These are phyloP conservation scores for Aulostomus chinensis DNA, from an alignment of 2,797 vertebrate species.

Conservation along the genomic window DNA sequence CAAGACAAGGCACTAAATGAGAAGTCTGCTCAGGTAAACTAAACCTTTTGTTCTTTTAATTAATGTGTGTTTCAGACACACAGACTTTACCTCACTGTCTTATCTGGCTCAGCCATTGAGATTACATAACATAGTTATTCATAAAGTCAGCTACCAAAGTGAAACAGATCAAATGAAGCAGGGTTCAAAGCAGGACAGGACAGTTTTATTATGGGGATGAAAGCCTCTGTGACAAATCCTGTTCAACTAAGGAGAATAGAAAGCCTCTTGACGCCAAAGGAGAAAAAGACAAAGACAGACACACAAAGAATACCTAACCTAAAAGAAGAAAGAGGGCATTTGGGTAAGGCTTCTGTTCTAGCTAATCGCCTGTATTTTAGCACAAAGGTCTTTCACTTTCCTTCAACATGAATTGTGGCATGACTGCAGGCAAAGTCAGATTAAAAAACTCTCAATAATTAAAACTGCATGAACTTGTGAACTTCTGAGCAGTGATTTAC, in stretches of 20 bases:
- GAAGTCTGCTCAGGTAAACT: conserved; percentile 21
- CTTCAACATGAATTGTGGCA: conserved; percentile 22
- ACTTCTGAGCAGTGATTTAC: conserved; percentile 49
- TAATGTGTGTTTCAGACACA: conserved; percentile 17
- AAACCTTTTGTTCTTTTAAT: conserved; percentile 38
- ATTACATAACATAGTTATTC: neutral
- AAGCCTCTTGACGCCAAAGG: conserved; percentile 26
- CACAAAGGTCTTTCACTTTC: neutral
- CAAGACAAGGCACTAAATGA: conserved; percentile 37
- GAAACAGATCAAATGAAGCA: conserved; percentile 1
- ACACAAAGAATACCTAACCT: no score
- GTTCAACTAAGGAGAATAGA: conserved; percentile 36
- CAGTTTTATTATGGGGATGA: conserved; percentile 16
- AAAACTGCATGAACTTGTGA: conserved; percentile 81
- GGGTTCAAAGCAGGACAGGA: conserved; percentile 50
- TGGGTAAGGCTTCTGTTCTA: conserved; percentile 8
- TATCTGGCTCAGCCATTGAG: no score
- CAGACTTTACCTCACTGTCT: neutral
- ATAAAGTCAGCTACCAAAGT: conserved; percentile 4
- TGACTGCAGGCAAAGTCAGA: conserved; percentile 20
- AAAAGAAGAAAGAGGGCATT: conserved; percentile 32
- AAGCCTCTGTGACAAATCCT: conserved; percentile 60
- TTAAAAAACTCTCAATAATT: conserved; percentile 56
- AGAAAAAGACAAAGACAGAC: conserved; percentile 4
- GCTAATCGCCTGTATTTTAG: conserved; percentile 43